A percentile compares a stretch with the other conserved stretches of the same genome.
Conservation (phyloP, 2,888 invertebrate species). For the Carpatolechia fugitivella region DNA sequence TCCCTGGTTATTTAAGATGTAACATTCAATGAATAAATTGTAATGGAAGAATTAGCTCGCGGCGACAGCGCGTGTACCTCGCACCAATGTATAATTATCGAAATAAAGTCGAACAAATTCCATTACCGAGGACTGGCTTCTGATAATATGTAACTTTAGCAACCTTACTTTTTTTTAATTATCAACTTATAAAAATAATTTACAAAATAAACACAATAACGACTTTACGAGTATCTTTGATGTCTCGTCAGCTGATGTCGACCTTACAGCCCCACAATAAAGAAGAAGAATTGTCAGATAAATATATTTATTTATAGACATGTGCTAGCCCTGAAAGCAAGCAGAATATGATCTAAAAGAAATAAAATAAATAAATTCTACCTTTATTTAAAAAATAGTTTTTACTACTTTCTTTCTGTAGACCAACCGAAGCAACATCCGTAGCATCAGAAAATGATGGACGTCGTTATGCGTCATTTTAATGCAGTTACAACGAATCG, state of each 20-base stretch:
- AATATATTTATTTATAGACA: no score
- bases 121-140: conserved; percentile 34
- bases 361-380: no score
- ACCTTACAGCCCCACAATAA: no score
- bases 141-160: conserved; percentile 5
- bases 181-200: no score
- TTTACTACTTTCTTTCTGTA: background rate
- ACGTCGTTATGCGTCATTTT: conserved; percentile 60
- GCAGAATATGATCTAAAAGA: no score
- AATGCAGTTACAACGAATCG: conserved; percentile 60
- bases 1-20: conserved; percentile 21
- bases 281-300: no score
- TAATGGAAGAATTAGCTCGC: conserved; percentile 49
- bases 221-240: no score
- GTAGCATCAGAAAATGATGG: conserved; percentile 34
- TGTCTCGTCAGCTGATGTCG: no score
- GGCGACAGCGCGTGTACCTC: conserved; percentile 7
- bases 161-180: background rate
- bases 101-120: conserved; percentile 57
- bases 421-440: conserved; percentile 19
- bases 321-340: no score
- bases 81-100: conserved; percentile 42
- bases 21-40: conserved; percentile 45
- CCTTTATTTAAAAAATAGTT: background rate
- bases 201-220: background rate